Conservation (phyloP, 2,888 invertebrate genomes). For the Cenopis cana region DNA sequence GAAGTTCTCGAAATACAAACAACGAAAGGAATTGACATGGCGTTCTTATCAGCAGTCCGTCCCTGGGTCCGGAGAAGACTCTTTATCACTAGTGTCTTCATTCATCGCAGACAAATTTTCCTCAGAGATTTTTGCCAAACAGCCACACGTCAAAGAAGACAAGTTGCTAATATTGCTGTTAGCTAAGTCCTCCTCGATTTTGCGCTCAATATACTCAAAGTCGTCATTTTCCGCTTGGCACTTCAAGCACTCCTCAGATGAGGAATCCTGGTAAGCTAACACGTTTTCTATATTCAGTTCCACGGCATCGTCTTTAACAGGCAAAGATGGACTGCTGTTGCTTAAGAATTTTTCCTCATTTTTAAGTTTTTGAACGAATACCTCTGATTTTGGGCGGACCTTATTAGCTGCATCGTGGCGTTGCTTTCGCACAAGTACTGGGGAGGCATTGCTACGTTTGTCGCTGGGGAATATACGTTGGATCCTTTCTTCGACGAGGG, state of each 20-base stretch:
- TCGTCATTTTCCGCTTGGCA: constrained; percentile 70
- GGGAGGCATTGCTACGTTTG: constrained; percentile 53
- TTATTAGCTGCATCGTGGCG: constrained; percentile 48
- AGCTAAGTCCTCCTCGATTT: constrained; percentile 72
- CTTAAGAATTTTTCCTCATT: constrained; percentile 65
- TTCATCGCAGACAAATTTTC: constrained; percentile 70
- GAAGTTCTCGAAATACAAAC: constrained; percentile 5
- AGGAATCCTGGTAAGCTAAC: constrained; percentile 76
- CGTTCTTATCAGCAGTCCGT: constrained; percentile 1
- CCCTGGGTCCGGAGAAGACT: constrained; percentile 54
- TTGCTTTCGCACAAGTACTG: constrained; percentile 47
- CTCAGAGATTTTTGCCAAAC: constrained; percentile 76
- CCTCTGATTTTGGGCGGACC: constrained; percentile 63
- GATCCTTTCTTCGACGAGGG: constrained; percentile 73
- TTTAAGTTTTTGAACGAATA: constrained; percentile 57
- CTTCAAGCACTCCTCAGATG: constrained; percentile 75
- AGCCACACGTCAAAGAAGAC: constrained; percentile 60
- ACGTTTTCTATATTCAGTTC: constrained; percentile 77
- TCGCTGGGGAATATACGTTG: constrained; percentile 71
- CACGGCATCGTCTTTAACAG: constrained; percentile 61
- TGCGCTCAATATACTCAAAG: constrained; percentile 71
- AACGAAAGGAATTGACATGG: neutral
- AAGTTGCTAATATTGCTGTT: constrained; percentile 54
- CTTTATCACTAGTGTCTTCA: constrained; percentile 61
- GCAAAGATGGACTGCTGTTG: constrained; percentile 71